phyloP scores from a whole-genome alignment of 37 sponge, comb jelly and placozoan genomes.

The Ephydatia muelleri region DNA sequence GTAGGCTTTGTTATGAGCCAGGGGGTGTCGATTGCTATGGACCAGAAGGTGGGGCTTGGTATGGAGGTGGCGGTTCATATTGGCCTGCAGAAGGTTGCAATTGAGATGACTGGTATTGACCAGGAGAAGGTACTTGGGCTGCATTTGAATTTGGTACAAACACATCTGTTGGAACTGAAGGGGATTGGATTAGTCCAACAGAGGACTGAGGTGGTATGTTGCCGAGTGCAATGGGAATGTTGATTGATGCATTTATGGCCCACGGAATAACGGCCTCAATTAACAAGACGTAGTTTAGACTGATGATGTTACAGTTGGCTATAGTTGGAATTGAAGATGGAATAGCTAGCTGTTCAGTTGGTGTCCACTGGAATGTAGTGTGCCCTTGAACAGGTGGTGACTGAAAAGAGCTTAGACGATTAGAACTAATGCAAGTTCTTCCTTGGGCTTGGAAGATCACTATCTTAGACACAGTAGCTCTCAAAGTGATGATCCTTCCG shows the following conservation, averaged over 20 bases:
- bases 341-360: slow-evolving; percentile 15
- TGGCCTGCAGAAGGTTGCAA: no score
- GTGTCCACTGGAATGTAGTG: slow-evolving; percentile 7
- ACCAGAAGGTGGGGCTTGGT: no score
- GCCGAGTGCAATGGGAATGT: slow-evolving; percentile 46
- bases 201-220: slow-evolving; percentile 1
- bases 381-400: slow-evolving; percentile 5
- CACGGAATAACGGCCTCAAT: slow-evolving; percentile 24
- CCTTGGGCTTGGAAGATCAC: slow-evolving; percentile 46
- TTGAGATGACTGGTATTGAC: no score
- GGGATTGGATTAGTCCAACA: background rate
- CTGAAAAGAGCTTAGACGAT: background rate
- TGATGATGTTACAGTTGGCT: slow-evolving; percentile 16
- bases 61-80: no score
- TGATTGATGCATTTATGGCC: slow-evolving; percentile 18
- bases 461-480: slow-evolving; percentile 17
- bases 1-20: no score
- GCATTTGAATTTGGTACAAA: background rate
- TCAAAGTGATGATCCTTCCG: slow-evolving; percentile 24
- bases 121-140: no score
- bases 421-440: background rate
- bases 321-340: background rate
- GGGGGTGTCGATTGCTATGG: no score
- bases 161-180: background rate
- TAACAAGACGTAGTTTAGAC: slow-evolving; percentile 11